Evolutionary conservation across 2,888 invertebrate species (phyloP), one percentile per base, ranked within the genome.

Genomic region (Tridacna gigas): DNA sequence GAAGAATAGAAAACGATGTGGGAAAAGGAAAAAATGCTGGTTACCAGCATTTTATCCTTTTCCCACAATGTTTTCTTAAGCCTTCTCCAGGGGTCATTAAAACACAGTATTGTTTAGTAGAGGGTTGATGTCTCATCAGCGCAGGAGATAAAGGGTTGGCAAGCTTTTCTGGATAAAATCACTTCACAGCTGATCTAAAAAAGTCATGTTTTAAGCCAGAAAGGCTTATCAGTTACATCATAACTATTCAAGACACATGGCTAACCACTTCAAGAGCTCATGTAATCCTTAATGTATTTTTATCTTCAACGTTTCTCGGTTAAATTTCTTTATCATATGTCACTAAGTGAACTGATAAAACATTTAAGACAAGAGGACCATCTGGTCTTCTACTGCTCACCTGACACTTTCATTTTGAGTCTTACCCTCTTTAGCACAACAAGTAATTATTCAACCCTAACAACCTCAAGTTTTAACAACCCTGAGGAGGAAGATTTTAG

Each of bases 141-240:
- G 37, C 37, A 37, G 2, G 37, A 37, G 37, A 37, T 37, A 2
- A 37, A 37, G 37, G 37, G 37, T 37, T 37, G 37, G 37, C 3
- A 37, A 37, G 37, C 37, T 71, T 71, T 71, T 71, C 71, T 51
- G 48, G 71, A 51, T 47, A 22, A 48, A 51, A 71, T 71, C 51
- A 71, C 22, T 71, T 51, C n/a, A 71, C 71, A 71, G 71, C 71
- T 71, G 71, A 71, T 51, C 51, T 51, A 51, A 51, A 47, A 71
- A 71, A 45, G 51, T 48, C 71, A 48, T n/a, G 48, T 48, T 51
- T 71, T 51, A 26, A 71, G 48, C 51, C 51, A 48, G 22, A 20
- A 45, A 9, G 71, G 71, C 51, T 48, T 71, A 71, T 71, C 71
- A 71, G 71, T 71, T 71, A 71, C 71, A 71, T 71, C 71, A 71